phyloP scores from a whole-genome alignment of 2,113 vertebrate genomes.

The Edolisoma coerulescens region DNA sequence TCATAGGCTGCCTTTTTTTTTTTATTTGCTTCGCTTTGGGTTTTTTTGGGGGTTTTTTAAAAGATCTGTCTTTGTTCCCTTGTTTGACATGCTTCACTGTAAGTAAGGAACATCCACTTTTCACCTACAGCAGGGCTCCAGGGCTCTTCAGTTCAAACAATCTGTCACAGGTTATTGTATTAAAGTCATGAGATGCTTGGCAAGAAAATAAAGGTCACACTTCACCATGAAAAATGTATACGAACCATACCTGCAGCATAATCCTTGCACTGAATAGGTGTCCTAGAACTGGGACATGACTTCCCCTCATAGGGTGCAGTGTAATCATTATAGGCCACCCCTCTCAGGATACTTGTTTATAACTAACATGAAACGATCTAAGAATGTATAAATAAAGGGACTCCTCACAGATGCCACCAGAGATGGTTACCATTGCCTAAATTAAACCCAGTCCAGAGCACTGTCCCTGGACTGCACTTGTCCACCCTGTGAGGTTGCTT shows the following conservation, averaged over 20 bases:
- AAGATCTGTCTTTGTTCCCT: not conserved
- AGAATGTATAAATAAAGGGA: not conserved
- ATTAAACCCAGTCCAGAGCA: not conserved
- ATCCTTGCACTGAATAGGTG: not conserved
- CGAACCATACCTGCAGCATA: not conserved
- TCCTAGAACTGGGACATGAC: not conserved
- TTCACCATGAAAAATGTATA: constrained; percentile 19
- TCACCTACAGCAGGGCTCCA: constrained; percentile 38
- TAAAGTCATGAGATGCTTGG: constrained; percentile 10
- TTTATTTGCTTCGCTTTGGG: not conserved
- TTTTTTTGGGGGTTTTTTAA: not conserved
- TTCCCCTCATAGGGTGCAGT: not conserved
- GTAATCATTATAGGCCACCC: not conserved
- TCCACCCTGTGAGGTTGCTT: not conserved
- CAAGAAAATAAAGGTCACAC: constrained; percentile 42
- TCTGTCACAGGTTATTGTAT: constrained; percentile 42
- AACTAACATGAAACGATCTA: not conserved
- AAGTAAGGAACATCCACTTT: constrained; percentile 15
- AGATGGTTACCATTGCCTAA: not conserved
- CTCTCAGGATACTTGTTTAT: not conserved
- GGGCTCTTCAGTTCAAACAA: constrained; percentile 31
- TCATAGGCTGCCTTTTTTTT: not conserved
- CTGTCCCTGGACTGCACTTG: not conserved
- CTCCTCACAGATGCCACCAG: not conserved
- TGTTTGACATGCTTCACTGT: not conserved